Evolutionary conservation across 37 sponge, comb jelly and placozoan species (phyloP).

Genomic region (Beroe forskalii): DNA sequence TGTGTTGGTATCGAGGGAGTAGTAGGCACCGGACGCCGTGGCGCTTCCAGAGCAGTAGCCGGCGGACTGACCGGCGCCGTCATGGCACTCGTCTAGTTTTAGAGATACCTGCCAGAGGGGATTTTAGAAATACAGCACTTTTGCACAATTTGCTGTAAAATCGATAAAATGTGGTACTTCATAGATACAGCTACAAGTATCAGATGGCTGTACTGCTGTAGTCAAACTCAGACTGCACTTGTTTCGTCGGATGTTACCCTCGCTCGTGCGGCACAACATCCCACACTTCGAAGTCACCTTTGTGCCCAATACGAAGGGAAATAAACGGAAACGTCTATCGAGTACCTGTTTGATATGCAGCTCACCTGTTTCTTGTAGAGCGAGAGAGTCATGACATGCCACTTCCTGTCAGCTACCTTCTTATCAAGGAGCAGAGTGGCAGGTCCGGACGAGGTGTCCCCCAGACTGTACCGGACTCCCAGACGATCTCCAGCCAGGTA

Average conservation of each 20-base stretch:
- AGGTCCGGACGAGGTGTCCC: background rate
- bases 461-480: constrained; percentile 3
- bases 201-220: no score
- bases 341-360: no score
- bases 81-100: constrained; percentile 4
- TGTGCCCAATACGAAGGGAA: no score
- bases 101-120: background rate
- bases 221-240: no score
- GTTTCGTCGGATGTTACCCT: no score
- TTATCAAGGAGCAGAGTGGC: background rate
- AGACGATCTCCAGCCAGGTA: background rate
- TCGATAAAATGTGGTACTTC: no score
- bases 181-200: no score
- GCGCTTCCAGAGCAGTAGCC: background rate
- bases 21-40: constrained; percentile 26
- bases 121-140: no score
- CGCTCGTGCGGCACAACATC: no score
- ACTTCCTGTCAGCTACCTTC: constrained; percentile 1
- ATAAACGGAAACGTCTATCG: no score
- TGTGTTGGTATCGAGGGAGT: constrained; percentile 54
- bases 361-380: constrained; percentile 25
- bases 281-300: no score
- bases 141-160: no score
- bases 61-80: background rate
- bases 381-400: background rate